Evolutionary conservation across 1,140 invertebrate genomes (phyloP), one percentile per base, ranked within the genome.

Genomic region (Bicyclus anynana): DNA sequence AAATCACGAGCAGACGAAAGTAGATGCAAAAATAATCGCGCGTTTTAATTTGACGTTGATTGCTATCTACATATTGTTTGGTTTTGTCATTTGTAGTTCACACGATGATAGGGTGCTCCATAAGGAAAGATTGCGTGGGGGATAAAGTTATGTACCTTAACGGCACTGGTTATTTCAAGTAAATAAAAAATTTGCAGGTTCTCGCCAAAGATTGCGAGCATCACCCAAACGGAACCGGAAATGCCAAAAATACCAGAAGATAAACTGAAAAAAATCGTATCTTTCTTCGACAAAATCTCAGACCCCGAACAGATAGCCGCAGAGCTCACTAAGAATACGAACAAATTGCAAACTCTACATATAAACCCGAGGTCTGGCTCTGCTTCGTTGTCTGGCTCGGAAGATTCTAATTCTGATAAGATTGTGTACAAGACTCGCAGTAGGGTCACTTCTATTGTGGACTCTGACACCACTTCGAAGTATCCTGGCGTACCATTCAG

Each of bases 201-300:
- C 23, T 53, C 71, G 9, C 42, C 44, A 12, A 80, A 76, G 51
- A 69, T 65, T 2, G 73, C 68, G 7, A 76, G 66, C 53, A 50
- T 72, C 38, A 84, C 81, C 1, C 84, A 87, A 63, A 87, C 81
- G 0, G 81, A 87, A 0, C 73, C 80, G 0, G 71, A 80, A 27
- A 9, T 65, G 1, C 29, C 64, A 0, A 77, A 76, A 67, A 61
- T 51, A 20, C 74, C 72, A 10, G 81, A 84, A 57, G 82, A 85
- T 2, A 85, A 87, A 52, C 51, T 87, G 5, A 84, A 84, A 55
- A 85, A 85, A 42, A 82, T 84, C 1, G 77, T 87, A 0, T 87
- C 84, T 0, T 87, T 87, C 42, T 84, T 87, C 33, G 84, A 87
- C 20, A 84, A 82, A 57, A 72, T 87, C 0, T 47, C 60, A 0